Conservation (phyloP, 2,113 vertebrate genomes). For the Cynocephalus volans region DNA sequence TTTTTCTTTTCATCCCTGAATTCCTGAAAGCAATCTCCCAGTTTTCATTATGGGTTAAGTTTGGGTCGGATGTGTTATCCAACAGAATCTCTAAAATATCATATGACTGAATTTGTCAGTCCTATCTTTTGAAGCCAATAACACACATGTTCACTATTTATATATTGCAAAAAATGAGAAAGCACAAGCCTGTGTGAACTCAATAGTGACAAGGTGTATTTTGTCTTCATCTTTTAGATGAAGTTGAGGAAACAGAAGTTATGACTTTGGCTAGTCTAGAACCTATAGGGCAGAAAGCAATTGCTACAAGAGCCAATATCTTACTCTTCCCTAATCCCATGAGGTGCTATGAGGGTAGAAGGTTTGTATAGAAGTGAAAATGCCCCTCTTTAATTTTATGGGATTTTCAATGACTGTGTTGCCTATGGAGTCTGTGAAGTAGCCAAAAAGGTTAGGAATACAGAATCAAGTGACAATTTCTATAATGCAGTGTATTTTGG, state of each 20-base stretch:
- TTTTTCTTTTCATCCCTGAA: neutral
- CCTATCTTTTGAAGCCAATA: constrained; percentile 77
- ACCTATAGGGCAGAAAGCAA: constrained; percentile 2
- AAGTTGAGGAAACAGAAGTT: constrained; percentile 69
- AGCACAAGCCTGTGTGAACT: constrained; percentile 42
- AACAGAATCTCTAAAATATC: constrained; percentile 40
- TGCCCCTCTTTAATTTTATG: constrained; percentile 80
- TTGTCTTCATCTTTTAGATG: constrained; percentile 58
- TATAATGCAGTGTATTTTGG: constrained; percentile 85
- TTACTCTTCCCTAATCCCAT: constrained; percentile 68
- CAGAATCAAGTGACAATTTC: constrained; percentile 85
- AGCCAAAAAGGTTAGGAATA: constrained; percentile 85
- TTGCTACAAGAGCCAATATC: constrained; percentile 24
- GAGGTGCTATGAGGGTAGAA: constrained; percentile 77
- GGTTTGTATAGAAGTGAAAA: constrained; percentile 80
- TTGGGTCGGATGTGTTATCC: constrained; percentile 15
- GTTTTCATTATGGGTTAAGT: constrained; percentile 47
- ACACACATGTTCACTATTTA: constrained; percentile 60
- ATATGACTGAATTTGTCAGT: constrained; percentile 51
- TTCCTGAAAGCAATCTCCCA: constrained; percentile 9
- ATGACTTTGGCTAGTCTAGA: constrained; percentile 36
- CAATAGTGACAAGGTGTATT: neutral
- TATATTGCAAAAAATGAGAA: constrained; percentile 63
- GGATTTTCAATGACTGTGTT: constrained; percentile 83
- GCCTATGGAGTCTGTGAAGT: constrained; percentile 85